Evolutionary conservation across 1,140 invertebrate genomes (phyloP).

Genomic region (Sogatella furcifera): DNA sequence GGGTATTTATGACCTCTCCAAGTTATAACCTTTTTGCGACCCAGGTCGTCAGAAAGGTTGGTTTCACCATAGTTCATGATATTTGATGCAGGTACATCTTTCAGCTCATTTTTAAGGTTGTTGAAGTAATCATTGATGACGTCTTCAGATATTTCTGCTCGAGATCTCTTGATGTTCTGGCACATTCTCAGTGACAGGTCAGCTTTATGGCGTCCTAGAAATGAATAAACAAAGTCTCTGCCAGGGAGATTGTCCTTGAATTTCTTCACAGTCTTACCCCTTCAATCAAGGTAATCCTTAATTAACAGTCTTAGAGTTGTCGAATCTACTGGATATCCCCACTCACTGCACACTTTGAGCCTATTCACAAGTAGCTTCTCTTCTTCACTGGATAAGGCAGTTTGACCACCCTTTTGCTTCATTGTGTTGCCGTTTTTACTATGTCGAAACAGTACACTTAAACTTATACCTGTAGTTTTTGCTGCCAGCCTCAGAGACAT

Average conservation of each 20-base stretch:
- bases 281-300: not conserved
- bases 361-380: not conserved
- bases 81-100: constrained; percentile 26
- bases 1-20: constrained; percentile 15
- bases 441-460: no score
- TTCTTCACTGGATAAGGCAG: not conserved
- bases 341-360: not conserved
- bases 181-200: not conserved
- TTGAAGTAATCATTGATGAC: not conserved
- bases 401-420: not conserved
- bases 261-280: constrained; percentile 5
- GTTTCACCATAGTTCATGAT: constrained; percentile 37
- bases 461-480: no score
- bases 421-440: no score
- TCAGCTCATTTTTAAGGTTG: constrained; percentile 15
- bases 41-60: constrained; percentile 31
- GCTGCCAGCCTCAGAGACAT: no score
- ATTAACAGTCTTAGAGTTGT: constrained; percentile 2
- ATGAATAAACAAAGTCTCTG: constrained; percentile 18
- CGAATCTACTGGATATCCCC: constrained; percentile 8
- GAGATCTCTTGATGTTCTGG: not conserved
- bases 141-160: constrained; percentile 9
- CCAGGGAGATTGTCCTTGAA: constrained; percentile 27
- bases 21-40: constrained; percentile 21
- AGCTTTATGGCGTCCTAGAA: not conserved